Evolutionary conservation across 2,797 vertebrate species (phyloP).

Genomic region (Avahi laniger): DNA sequence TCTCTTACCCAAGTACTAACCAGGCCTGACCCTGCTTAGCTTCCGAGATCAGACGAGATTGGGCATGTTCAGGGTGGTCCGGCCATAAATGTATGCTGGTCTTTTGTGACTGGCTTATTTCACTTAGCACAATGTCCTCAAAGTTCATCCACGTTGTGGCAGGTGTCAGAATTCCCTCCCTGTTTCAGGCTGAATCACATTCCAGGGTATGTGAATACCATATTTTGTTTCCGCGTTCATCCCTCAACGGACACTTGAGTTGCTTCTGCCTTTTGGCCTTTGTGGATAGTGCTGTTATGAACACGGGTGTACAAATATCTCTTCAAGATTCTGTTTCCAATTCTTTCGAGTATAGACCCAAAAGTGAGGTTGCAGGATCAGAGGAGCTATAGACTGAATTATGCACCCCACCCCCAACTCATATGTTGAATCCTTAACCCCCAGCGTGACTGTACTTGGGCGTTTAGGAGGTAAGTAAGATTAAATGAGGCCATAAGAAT

Average conservation of each 20-base stretch:
- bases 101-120: not conserved
- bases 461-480: not conserved
- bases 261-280: fast-evolving
- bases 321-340: not conserved
- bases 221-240: not conserved
- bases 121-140: not conserved
- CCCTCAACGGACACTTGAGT: fast-evolving
- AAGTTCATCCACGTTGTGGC: not conserved
- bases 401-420: not conserved
- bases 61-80: too few relatives aligned
- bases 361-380: not conserved
- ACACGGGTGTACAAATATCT: not conserved
- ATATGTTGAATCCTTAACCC: not conserved
- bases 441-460: not conserved
- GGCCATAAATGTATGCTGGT: too few relatives aligned
- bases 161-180: not conserved
- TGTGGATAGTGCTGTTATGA: not conserved
- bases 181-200: too few relatives aligned
- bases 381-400: not conserved
- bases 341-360: not conserved
- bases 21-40: too few relatives aligned
- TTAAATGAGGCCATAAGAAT: not conserved
- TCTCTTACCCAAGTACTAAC: too few relatives aligned
- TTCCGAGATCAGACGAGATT: too few relatives aligned
- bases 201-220: fast-evolving